Base-by-base conservation (phyloP, 2,888 invertebrate species). In the Clistopyga incitator region DNA sequence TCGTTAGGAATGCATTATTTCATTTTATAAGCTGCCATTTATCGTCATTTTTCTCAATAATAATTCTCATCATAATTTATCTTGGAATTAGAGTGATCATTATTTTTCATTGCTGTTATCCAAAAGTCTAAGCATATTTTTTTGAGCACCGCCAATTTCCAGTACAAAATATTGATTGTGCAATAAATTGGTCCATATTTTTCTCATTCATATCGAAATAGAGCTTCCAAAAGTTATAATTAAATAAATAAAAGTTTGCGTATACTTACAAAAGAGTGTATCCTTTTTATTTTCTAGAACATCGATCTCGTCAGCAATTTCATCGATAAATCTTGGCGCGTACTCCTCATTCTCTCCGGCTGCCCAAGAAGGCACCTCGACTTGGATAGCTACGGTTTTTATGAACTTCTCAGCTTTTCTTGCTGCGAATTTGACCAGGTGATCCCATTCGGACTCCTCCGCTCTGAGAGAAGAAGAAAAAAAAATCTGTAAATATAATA, bases 271-370 rank as follows among this genome's bases (percentile, higher is more conserved):
- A 93, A 97, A 96, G 68, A 96, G 94, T 10, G 96, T 95, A 80
- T 97, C 97, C 88, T 96, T 97, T 92, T 97, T 97, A 89, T 97
- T 96, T 91, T 97, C 97, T 87, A 97, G 95, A 20, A 96, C 95
- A 90, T 97, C 97, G 8, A 97, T 95, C 93, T 97, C 97, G 89
- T 97, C 96, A 82, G 96, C 96, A 75, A 97, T 97, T 90, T 97
- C 97, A 86, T 97, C 97, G 52, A 97, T 94, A 92, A 97, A 97
- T 84, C 97, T 95, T 0, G 97, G 97, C 0, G 97, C 95, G 84
- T 97, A 96, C n/a, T 96, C 95, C 75, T 97, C 96, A 82, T 97
- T 95, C n/a, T 91, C 90, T 11, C 90, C 91, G 2, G 88, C 87
- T 8, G 89, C 86, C 84, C 87, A 88, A 0, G 90, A 82, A 54